Conservation (phyloP, 2,888 invertebrate species). For the Ectemnius cavifrons region DNA sequence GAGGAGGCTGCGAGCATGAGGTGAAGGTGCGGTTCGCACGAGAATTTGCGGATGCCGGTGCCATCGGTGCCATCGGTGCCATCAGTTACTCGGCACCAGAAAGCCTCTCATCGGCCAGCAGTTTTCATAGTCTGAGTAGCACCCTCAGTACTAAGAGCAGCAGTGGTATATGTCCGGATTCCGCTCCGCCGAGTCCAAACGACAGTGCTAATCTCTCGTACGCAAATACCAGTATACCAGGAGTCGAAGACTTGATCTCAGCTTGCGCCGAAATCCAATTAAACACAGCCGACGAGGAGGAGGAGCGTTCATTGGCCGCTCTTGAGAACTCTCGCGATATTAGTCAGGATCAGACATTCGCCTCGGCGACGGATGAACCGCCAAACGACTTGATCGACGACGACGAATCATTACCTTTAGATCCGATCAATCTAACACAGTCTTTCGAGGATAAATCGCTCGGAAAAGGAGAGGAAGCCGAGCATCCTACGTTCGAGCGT, state of each 20-base stretch:
- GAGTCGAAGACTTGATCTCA: conserved; percentile 69
- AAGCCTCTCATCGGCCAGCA: conserved; percentile 71
- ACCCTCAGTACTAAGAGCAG: conserved; percentile 68
- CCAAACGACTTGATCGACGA: conserved; percentile 30
- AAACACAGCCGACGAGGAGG: background rate
- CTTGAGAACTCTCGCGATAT: conserved; percentile 49
- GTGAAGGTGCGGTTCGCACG: conserved; percentile 71
- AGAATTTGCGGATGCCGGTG: conserved; percentile 68
- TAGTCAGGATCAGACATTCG: conserved; percentile 68
- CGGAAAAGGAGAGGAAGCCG: background rate
- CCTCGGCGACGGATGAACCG: conserved; percentile 64
- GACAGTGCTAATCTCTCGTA: conserved; percentile 60
- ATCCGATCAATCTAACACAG: background rate
- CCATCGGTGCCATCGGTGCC: conserved; percentile 44
- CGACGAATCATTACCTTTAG: background rate
- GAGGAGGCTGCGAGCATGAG: conserved; percentile 56
- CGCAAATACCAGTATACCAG: conserved; percentile 63
- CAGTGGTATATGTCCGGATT: conserved; percentile 63
- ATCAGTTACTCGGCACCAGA: conserved; percentile 47
- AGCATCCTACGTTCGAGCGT: background rate
- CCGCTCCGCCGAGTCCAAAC: conserved; percentile 52
- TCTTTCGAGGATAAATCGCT: background rate
- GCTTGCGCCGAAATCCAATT: conserved; percentile 67
- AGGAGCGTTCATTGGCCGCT: conserved; percentile 23
- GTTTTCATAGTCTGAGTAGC: conserved; percentile 70